Evolutionary conservation across 1,140 invertebrate genomes (phyloP), one percentile per base, ranked within the genome.

Genomic region (Euborellia annulipes): DNA sequence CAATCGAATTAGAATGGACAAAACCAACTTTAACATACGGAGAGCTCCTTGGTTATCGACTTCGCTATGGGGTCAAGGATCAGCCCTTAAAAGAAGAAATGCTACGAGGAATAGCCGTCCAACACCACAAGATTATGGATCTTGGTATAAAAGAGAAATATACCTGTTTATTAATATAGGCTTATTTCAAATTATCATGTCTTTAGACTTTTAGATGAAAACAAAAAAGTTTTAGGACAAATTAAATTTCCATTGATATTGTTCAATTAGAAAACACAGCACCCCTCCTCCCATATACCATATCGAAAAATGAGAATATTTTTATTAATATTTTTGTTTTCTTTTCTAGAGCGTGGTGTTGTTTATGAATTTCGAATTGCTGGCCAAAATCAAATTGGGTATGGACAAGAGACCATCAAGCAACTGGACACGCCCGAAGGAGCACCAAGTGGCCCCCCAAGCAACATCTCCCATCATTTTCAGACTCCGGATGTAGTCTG

Each of bases 321-420:
- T 27, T 27, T 27, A 27, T 27, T 27, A 6, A 6, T 27, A 6
- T 6, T 27, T 11, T 27, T 27, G 23, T 41, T 23, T 48, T 50
- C 14, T 46, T 50, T 52, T 61, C 19, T 43, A 65, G 90, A 94
- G 63, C 75, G 85, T 51, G 93, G 93, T 1, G 82, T 92, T 0
- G 82, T 88, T 49, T 97, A 97, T 62, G 92, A 97, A 63, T 95
- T 96, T 58, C 72, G 89, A 50, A 78, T 98, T 1, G 80, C 90
- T 1, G 93, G 89, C 1, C 79, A 79, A 55, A 98, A 96, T 67
- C 73, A 83, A 45, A 84, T 94, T 21, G 92, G 90, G 30, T 85
- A 82, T 55, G 93, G 93, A 2, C 89, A 96, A 63, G 89, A 96
- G 61, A 80, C 82, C 0, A 81, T 93, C 0, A 80, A 82, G 55